Evolutionary conservation across 2,888 invertebrate genomes (phyloP), one percentile per base, ranked within the genome.

Genomic region (Tridacna gigas): DNA sequence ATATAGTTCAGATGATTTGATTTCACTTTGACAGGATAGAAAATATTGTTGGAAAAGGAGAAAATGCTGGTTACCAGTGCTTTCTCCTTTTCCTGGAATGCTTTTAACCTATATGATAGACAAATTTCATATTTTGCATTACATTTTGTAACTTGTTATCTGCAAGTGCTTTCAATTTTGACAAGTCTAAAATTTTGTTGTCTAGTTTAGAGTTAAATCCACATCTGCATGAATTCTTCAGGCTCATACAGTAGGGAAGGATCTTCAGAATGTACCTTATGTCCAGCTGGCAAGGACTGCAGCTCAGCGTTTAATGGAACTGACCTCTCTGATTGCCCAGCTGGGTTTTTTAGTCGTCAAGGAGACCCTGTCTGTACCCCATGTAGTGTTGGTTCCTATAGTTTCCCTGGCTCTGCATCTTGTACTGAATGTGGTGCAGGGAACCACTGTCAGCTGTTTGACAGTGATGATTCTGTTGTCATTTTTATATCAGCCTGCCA

Each of bases 391-490:
- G 92, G 92, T 76, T 51, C 84, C 75, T 93, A 89, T 79, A 93
- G 93, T 78, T 74, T 77, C 51, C 88, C 83, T 65, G 93, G 92
- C 22, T 90, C 91, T 48, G 74, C 84, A 60, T 63, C 67, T 0
- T 94, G 94, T 83, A 56, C 71, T 13, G 61, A 76, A 37, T 92
- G 92, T 83, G 88, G 88, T 26, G 89, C 84, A 37, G 92, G 92
- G 67, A 74, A 71, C n/a, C 48, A 80, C 45, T 88, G 88, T 69
- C 77, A 73, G 45, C 60, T 74, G 15, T 65, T 37, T 15, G 78
- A 71, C 9, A 74, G 60, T 9, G 22, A 82, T 20, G 77, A 69
- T 18, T 86, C 84, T 11, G 78, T 25, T 48, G 71, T 75, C 7
- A 65, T 63, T n/a, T 25, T 71, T 7, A 71, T 71, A 47, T 71